These are phyloP conservation scores for Apodemia mormo DNA, from an alignment of 2,888 invertebrate genomes.

Conservation along the genomic window DNA sequence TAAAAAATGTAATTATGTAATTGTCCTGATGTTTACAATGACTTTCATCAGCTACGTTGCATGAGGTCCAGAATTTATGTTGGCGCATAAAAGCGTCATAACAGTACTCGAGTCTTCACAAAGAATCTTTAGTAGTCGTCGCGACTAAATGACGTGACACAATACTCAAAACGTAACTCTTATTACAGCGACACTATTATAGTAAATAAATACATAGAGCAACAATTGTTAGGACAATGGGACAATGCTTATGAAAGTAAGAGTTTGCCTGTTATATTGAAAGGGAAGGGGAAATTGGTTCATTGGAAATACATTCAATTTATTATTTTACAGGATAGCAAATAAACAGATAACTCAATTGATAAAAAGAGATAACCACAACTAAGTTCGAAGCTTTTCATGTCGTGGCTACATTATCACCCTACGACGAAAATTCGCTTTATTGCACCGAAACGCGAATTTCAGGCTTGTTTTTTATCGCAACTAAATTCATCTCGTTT, in stretches of 20 bases:
- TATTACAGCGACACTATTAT: neutral
- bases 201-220: slow-evolving; percentile 13
- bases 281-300: neutral
- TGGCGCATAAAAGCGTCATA: neutral
- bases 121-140: neutral
- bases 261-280: slow-evolving; percentile 42
- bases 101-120: neutral
- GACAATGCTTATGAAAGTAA: slow-evolving; percentile 61
- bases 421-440: too few species aligned
- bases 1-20: neutral
- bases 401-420: too few species aligned
- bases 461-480: too few species aligned
- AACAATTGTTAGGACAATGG: slow-evolving; percentile 29
- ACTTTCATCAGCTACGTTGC: neutral
- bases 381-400: too few species aligned
- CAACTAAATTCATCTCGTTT: too few species aligned
- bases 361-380: too few species aligned
- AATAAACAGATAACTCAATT: too few species aligned
- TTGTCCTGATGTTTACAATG: neutral
- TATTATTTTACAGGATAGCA: too few species aligned
- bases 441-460: too few species aligned
- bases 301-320: neutral
- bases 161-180: neutral
- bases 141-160: neutral
- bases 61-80: neutral